A percentile compares a stretch with the other conserved stretches of the same genome.
These are phyloP conservation scores for Axis porcinus DNA, from an alignment of 2,113 vertebrate genomes.

Conservation along the genomic window DNA sequence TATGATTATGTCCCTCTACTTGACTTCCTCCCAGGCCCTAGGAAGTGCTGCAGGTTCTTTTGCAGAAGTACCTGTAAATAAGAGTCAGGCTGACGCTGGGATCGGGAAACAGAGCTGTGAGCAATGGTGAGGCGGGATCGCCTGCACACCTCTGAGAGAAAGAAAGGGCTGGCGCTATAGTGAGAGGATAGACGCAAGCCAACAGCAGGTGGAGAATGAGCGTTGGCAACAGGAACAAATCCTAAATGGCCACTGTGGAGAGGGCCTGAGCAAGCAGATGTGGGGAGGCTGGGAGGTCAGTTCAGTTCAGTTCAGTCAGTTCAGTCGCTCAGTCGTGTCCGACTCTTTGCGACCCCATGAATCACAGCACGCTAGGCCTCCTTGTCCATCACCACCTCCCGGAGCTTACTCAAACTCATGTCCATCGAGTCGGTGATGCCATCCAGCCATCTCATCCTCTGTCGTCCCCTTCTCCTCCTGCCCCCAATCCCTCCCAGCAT, in stretches of 20 bases:
- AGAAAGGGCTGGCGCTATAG: neutral
- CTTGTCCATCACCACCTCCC: no score
- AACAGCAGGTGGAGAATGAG: neutral
- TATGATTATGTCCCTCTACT: slow-evolving; percentile 20
- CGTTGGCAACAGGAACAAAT: neutral
- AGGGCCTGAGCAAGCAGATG: neutral
- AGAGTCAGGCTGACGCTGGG: neutral
- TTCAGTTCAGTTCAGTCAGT: no score
- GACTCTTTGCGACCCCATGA: no score
- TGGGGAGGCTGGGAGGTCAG: neutral
- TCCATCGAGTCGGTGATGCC: no score
- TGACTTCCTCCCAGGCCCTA: neutral
- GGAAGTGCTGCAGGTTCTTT: slow-evolving; percentile 25
- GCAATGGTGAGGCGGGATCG: neutral
- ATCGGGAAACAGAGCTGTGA: neutral
- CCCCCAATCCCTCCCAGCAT: no score
- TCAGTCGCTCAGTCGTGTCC: no score
- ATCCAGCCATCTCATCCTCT: no score
- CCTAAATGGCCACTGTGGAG: neutral
- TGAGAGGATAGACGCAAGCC: neutral
- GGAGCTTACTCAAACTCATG: no score
- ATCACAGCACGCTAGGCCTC: no score
- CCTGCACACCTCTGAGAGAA: neutral
- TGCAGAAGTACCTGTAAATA: neutral
- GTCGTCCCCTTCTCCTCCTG: no score